Evolutionary conservation across 2,797 vertebrate species (phyloP).

Genomic region (Rachycentron canadum): DNA sequence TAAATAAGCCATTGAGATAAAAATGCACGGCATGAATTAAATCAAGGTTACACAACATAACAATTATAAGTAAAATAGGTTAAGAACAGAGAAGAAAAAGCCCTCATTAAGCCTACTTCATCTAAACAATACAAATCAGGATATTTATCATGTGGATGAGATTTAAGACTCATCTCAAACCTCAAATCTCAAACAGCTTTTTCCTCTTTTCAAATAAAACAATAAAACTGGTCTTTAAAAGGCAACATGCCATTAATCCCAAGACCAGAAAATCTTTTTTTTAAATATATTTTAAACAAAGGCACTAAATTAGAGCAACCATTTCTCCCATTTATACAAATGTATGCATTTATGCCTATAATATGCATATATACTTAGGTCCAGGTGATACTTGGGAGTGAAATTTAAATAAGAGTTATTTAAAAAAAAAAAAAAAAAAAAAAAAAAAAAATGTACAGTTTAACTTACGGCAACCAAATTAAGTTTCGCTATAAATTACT

Average conservation of each 20-base stretch:
- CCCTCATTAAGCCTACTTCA: constrained; percentile 68
- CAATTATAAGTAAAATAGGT: constrained; percentile 60
- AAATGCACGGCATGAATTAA: constrained; percentile 69
- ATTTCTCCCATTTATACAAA: constrained; percentile 35
- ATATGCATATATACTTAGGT: constrained; percentile 37
- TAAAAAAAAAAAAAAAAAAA: constrained; percentile 9
- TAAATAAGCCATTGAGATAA: constrained; percentile 76
- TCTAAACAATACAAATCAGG: constrained; percentile 4
- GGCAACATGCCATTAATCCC: neutral
- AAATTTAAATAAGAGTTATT: constrained; percentile 44
- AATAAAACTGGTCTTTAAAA: constrained; percentile 30
- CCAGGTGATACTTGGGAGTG: constrained; percentile 7
- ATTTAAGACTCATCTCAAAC: constrained; percentile 6
- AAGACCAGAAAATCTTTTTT: constrained; percentile 1
- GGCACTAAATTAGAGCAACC: constrained; percentile 67
- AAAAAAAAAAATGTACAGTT: constrained; percentile 24
- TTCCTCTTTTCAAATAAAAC: constrained; percentile 5
- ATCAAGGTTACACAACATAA: constrained; percentile 59
- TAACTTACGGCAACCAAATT: constrained; percentile 1
- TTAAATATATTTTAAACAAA: constrained; percentile 46
- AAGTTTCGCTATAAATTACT: neutral
- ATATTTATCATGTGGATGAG: constrained; percentile 1
- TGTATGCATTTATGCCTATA: constrained; percentile 44
- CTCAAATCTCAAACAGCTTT: no score
- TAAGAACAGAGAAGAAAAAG: constrained; percentile 57